phyloP scores from a whole-genome alignment of 2,888 invertebrate genomes.

The Brachyptera risi region DNA sequence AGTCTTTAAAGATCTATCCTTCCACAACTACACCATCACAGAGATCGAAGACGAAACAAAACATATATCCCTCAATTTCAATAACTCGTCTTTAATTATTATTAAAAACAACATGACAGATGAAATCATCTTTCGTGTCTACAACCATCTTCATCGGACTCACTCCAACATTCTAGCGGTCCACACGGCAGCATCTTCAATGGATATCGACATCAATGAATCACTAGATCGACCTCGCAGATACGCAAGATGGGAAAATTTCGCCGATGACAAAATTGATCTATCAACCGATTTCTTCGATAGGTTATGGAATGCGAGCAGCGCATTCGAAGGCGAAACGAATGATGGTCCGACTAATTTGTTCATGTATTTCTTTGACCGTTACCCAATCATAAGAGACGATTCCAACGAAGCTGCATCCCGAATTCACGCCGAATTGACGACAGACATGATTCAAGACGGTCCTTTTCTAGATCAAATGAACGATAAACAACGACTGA shows the following conservation, averaged over 20 bases:
- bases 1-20: background rate
- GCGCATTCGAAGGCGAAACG: too few species aligned
- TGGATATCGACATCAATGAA: constrained; percentile 43
- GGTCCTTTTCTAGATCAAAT: background rate
- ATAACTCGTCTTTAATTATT: constrained; percentile 16
- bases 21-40: background rate
- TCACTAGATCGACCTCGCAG: background rate
- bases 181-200: constrained; percentile 56
- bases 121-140: constrained; percentile 49
- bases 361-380: background rate
- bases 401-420: too few species aligned
- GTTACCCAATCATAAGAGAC: background rate
- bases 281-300: too few species aligned
- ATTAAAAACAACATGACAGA: constrained; percentile 50
- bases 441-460: background rate
- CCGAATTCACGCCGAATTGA: background rate
- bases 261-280: too few species aligned
- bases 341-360: too few species aligned
- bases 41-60: background rate
- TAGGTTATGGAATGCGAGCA: background rate
- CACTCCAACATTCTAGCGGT: constrained; percentile 51
- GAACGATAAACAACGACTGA: background rate
- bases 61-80: background rate
- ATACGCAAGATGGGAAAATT: background rate
- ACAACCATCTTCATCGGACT: constrained; percentile 48